These are phyloP conservation scores for Nicator chloris DNA, from an alignment of 2,113 vertebrate species.

Conservation along the genomic window DNA sequence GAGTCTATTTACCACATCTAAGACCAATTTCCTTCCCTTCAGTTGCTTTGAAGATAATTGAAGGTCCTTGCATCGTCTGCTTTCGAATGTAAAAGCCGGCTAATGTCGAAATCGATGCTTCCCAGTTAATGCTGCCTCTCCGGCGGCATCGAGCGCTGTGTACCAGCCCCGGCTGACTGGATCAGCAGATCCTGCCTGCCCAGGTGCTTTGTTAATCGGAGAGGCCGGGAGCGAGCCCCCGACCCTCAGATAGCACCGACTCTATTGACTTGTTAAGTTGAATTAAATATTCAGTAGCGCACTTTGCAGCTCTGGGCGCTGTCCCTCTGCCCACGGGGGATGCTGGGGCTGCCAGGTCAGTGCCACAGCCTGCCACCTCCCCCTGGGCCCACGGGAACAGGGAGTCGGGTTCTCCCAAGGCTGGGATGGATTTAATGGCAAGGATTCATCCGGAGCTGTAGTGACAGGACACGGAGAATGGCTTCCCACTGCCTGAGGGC, in stretches of 20 bases:
- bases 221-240: neutral
- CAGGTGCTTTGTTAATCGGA: slow-evolving; percentile 60
- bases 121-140: slow-evolving; percentile 61
- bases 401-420: rapidly evolving
- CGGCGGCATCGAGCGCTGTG: neutral
- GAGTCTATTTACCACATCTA: slow-evolving; percentile 80
- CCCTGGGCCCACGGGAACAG: rapidly evolving
- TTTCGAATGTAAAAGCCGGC: slow-evolving; percentile 71
- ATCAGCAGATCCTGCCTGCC: slow-evolving; percentile 29
- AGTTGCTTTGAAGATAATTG: slow-evolving; percentile 80
- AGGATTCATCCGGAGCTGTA: neutral
- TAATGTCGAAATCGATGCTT: slow-evolving; percentile 76
- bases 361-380: neutral
- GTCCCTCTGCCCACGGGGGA: neutral
- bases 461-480: neutral
- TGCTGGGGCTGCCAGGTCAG: rapidly evolving
- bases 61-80: slow-evolving; percentile 74
- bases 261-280: slow-evolving; percentile 15
- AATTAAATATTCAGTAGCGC: slow-evolving; percentile 62
- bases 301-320: neutral
- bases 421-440: rapidly evolving
- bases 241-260: slow-evolving; percentile 8
- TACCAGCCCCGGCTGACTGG: neutral
- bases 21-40: slow-evolving; percentile 80
- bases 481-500: neutral